Percentiles rank a stretch among this genome's conserved stretches.
These are phyloP conservation scores for Anthonomus grandis DNA, from an alignment of 1,140 invertebrate species.

Conservation along the genomic window DNA sequence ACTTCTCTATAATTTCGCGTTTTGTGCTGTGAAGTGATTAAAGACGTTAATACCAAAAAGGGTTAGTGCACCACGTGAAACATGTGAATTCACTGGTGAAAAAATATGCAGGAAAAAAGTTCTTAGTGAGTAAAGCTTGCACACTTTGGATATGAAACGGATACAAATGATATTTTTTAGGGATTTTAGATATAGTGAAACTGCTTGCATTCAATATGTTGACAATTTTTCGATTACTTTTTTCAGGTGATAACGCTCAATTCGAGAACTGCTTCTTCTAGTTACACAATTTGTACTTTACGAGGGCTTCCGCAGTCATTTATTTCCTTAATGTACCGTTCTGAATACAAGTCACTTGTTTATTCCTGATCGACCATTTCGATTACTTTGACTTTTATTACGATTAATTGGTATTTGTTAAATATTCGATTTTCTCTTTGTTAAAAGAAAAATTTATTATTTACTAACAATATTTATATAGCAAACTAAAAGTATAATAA, in stretches of 20 bases:
- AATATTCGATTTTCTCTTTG: too few relatives aligned
- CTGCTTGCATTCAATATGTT: slow-evolving; percentile 17
- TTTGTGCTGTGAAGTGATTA: too few relatives aligned
- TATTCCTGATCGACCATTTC: too few relatives aligned
- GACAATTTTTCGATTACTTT: slow-evolving; percentile 22
- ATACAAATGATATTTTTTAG: slow-evolving; percentile 27
- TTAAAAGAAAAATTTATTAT: too few relatives aligned
- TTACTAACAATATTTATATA: too few relatives aligned
- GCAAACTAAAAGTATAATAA: too few relatives aligned
- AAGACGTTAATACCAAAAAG: too few relatives aligned
- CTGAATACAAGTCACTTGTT: too few relatives aligned
- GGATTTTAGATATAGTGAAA: slow-evolving; percentile 22
- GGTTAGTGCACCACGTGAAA: too few relatives aligned
- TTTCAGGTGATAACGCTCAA: slow-evolving; percentile 16
- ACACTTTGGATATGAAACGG: slow-evolving; percentile 27
- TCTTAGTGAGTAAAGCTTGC: slow-evolving; percentile 19
- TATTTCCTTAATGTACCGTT: slow-evolving; percentile 23
- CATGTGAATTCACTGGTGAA: slow-evolving; percentile 19
- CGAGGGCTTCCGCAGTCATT: slow-evolving; percentile 10
- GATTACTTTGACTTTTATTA: too few relatives aligned
- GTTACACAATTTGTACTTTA: slow-evolving; percentile 22
- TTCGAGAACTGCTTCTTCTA: slow-evolving; percentile 25
- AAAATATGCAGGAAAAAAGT: slow-evolving; percentile 24
- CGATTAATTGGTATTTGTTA: too few relatives aligned
- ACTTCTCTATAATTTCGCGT: too few relatives aligned